Evolutionary conservation across 2,888 invertebrate genomes (phyloP).

Genomic region (Balanococcus diminutus): DNA sequence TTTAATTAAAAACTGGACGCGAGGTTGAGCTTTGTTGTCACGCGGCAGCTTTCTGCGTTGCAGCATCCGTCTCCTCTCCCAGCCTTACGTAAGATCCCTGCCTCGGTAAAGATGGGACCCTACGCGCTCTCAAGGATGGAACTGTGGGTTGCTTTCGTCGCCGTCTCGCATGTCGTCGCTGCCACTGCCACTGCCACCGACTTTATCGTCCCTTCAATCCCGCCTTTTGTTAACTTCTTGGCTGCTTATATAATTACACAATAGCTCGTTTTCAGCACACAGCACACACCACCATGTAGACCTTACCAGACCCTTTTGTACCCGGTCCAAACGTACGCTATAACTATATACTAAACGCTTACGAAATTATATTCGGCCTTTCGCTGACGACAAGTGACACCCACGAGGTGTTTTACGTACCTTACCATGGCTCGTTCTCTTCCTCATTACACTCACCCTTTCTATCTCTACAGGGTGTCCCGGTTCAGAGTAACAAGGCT

Average conservation of each 20-base stretch:
- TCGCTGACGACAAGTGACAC: constrained; percentile 51
- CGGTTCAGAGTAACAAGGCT: no score
- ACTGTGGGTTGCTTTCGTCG: background rate
- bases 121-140: background rate
- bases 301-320: constrained; percentile 46
- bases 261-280: constrained; percentile 41
- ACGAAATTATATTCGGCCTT: constrained; percentile 16
- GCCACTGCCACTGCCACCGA: background rate
- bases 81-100: background rate
- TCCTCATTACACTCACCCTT: background rate
- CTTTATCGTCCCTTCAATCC: constrained; percentile 42
- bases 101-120: background rate
- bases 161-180: no score
- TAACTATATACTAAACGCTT: constrained; percentile 49
- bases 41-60: constrained; percentile 28
- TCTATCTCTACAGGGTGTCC: background rate
- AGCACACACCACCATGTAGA: background rate
- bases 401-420: constrained; percentile 53
- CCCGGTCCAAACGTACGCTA: no score
- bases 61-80: background rate
- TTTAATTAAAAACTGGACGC: constrained; percentile 55
- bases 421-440: constrained; percentile 43
- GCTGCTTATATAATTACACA: constrained; percentile 53
- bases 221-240: constrained; percentile 52
- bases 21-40: constrained; percentile 47